Evolutionary conservation across 1,140 invertebrate species (phyloP).

Genomic region (Leptonema lineaticorne): DNA sequence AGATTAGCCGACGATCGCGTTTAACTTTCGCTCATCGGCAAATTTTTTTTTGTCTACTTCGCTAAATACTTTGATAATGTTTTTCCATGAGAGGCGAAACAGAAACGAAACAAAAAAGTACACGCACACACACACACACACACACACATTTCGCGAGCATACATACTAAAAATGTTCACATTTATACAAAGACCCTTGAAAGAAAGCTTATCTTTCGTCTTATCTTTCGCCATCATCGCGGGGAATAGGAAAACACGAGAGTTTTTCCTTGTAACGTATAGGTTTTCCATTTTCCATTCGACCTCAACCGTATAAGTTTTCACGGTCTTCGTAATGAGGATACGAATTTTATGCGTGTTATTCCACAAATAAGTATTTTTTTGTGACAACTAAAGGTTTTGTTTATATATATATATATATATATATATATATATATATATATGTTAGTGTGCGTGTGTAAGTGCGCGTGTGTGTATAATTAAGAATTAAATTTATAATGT

Average conservation of each 20-base stretch:
- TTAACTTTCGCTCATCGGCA: background rate
- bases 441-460: background rate
- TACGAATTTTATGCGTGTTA: background rate
- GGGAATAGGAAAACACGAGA: background rate
- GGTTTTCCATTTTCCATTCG: background rate
- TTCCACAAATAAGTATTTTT: too few relatives aligned
- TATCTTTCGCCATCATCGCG: slow-evolving; percentile 14
- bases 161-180: too few relatives aligned
- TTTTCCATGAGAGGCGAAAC: too few relatives aligned
- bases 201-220: background rate
- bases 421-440: background rate
- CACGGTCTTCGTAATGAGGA: background rate
- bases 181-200: background rate
- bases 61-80: slow-evolving; percentile 11
- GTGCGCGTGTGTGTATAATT: background rate
- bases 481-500: background rate
- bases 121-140: too few relatives aligned
- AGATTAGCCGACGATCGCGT: background rate
- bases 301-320: background rate
- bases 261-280: background rate
- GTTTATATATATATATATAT: background rate
- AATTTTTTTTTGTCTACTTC: background rate
- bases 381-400: too few relatives aligned
- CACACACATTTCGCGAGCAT: background rate
- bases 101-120: slow-evolving; percentile 1